phyloP scores from a whole-genome alignment of 2,888 invertebrate genomes.

The Copidosoma aretas region DNA sequence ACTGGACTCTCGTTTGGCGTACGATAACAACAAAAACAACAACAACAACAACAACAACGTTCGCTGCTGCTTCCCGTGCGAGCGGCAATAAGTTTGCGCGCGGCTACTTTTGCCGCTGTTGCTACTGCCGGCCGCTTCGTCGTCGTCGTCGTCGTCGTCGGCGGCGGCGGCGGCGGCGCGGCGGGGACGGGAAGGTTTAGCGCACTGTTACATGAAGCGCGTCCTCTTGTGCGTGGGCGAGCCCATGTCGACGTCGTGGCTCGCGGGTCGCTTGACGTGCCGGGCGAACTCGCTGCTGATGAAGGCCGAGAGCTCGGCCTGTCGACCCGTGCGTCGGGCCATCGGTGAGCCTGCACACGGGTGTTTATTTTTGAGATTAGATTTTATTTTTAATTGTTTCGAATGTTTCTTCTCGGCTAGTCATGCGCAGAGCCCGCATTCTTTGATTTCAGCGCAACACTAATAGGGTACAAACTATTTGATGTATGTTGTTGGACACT shows the following conservation, averaged over 20 bases:
- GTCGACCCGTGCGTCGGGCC: conserved; percentile 63
- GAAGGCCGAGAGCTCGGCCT: conserved; percentile 74
- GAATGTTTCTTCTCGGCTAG: no score
- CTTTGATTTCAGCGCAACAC: no score
- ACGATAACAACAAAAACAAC: no score
- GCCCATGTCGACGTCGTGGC: conserved; percentile 79
- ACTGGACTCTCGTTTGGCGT: no score
- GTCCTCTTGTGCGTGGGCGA: conserved; percentile 79
- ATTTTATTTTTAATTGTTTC: background rate
- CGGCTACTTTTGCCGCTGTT: conserved; percentile 12
- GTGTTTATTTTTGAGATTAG: background rate
- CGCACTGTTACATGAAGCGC: conserved; percentile 71
- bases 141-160: no score
- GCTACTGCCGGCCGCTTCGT: no score
- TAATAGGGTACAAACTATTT: no score
- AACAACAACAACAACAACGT: no score
- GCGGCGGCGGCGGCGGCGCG: no score
- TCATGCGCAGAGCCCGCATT: no score
- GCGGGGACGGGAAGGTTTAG: conserved; percentile 15
- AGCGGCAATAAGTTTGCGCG: no score
- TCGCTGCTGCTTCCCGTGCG: no score
- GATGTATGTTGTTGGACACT: conserved; percentile 34
- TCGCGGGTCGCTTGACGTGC: conserved; percentile 74
- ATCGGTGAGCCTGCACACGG: conserved; percentile 58
- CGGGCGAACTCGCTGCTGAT: conserved; percentile 77